Percentiles rank a stretch among this genome's conserved stretches.
These are phyloP conservation scores for Suncus etruscus DNA, from an alignment of 2,113 vertebrate species.

Conservation along the genomic window DNA sequence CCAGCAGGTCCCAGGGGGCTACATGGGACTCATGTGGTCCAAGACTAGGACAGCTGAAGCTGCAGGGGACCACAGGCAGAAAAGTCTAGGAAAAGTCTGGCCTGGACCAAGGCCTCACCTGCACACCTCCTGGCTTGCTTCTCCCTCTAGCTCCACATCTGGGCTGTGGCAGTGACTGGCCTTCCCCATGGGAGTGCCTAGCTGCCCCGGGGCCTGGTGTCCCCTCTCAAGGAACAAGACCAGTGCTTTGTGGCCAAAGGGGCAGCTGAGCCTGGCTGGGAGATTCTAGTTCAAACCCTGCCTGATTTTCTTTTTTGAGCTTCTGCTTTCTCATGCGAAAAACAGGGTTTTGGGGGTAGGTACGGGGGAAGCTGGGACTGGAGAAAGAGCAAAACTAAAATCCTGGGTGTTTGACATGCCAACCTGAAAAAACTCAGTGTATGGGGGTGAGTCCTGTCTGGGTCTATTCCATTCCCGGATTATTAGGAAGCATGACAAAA, in stretches of 20 bases:
- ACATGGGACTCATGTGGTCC: no score
- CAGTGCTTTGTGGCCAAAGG: neutral
- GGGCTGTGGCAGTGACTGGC: neutral
- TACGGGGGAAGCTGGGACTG: neutral
- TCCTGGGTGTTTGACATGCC: neutral
- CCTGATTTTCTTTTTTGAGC: neutral
- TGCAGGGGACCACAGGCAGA: no score
- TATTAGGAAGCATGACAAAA: no score
- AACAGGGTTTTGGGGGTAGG: neutral
- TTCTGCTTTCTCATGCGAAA: neutral
- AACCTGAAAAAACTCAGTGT: no score
- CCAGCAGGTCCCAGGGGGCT: fast-evolving
- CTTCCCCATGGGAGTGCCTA: no score
- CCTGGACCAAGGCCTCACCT: no score
- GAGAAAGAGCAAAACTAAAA: neutral
- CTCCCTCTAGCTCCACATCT: neutral
- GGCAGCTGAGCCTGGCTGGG: neutral
- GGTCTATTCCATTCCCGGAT: no score
- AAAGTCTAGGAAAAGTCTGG: no score
- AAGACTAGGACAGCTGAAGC: no score
- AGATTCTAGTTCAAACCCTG: neutral
- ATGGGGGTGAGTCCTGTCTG: no score
- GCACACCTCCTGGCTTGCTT: neutral
- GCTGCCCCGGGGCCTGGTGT: no score
- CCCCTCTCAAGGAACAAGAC: neutral